These are phyloP conservation scores for Lepidurus couesii DNA, from an alignment of 1,140 invertebrate genomes.

Conservation along the genomic window DNA sequence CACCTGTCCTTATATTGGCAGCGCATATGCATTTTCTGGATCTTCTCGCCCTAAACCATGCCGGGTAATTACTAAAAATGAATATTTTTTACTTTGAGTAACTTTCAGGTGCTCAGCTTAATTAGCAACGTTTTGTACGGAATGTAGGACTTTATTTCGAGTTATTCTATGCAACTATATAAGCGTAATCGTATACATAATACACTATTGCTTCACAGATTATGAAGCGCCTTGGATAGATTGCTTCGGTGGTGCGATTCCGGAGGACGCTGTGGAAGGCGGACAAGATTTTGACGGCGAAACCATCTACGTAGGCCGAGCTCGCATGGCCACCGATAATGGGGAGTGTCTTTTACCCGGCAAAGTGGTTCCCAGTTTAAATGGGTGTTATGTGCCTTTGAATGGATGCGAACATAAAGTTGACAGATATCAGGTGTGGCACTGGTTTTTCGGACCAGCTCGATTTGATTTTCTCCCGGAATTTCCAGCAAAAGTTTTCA, in stretches of 20 bases:
- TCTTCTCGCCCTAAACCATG: too few species aligned
- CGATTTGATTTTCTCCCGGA: too few species aligned
- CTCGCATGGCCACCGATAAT: not conserved
- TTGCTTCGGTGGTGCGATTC: slow-evolving; percentile 57
- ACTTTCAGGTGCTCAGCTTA: too few species aligned
- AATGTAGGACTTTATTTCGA: too few species aligned
- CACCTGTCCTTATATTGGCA: too few species aligned
- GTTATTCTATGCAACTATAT: too few species aligned
- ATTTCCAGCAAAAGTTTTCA: too few species aligned
- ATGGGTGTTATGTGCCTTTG: not conserved
- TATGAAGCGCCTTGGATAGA: slow-evolving; percentile 55
- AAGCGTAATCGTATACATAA: not conserved
- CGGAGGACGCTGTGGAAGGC: slow-evolving; percentile 62
- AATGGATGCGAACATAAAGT: not conserved
- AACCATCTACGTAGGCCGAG: slow-evolving; percentile 59
- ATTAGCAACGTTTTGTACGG: too few species aligned
- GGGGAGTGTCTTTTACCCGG: not conserved
- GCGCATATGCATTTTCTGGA: too few species aligned
- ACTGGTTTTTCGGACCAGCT: not conserved
- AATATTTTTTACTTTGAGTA: too few species aligned
- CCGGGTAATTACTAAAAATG: too few species aligned
- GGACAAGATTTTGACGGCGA: slow-evolving; percentile 68
- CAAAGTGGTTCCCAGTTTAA: not conserved
- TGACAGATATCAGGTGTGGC: not conserved
- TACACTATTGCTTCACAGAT: not conserved